phyloP scores from a whole-genome alignment of 2,888 invertebrate species.

The Cepaea hortensis region DNA sequence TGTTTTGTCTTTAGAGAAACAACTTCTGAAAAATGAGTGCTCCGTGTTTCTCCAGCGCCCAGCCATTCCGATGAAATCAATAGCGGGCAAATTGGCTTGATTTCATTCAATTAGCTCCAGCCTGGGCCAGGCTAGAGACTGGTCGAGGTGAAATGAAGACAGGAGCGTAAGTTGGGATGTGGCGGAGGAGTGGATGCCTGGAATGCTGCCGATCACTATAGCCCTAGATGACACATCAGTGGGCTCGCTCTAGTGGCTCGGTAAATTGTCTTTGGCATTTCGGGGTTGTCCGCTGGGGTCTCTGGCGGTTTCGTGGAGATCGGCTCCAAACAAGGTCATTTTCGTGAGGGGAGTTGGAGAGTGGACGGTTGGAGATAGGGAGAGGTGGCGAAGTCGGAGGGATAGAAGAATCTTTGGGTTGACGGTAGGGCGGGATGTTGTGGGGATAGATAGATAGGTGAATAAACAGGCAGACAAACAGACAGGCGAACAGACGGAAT shows the following conservation, averaged over 20 bases:
- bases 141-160: background rate
- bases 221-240: conserved; percentile 29
- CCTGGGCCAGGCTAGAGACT: conserved; percentile 15
- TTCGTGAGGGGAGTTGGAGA: background rate
- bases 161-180: conserved; percentile 30
- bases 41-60: background rate
- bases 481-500: too few species aligned
- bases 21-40: background rate
- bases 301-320: conserved; percentile 21
- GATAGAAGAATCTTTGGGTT: background rate
- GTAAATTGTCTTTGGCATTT: conserved; percentile 41
- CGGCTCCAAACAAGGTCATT: background rate
- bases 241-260: conserved; percentile 42
- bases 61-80: background rate
- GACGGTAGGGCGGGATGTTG: too few species aligned
- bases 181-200: background rate
- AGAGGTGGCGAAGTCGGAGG: background rate
- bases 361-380: background rate
- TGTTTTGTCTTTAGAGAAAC: background rate
- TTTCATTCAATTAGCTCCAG: conserved; percentile 41
- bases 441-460: too few species aligned
- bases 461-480: too few species aligned
- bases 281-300: background rate
- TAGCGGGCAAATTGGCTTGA: conserved; percentile 41
- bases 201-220: background rate